Percentiles rank a stretch among this genome's conserved stretches.
phyloP scores from a whole-genome alignment of 2,113 vertebrate genomes.

The Zingel zingel region DNA sequence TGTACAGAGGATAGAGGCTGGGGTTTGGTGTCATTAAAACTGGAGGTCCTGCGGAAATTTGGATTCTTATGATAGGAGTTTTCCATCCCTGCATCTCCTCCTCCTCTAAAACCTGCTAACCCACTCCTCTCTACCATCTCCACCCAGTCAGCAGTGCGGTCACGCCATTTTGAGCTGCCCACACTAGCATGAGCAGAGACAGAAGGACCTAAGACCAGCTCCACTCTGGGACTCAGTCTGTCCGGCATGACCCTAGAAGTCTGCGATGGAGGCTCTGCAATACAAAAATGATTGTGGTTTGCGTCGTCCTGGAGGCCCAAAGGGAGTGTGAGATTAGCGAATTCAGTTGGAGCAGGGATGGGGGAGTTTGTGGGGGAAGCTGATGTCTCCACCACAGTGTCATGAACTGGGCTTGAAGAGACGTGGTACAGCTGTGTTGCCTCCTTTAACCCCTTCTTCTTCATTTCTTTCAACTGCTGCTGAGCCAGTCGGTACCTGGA shows the following conservation, averaged over 20 bases:
- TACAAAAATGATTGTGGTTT: slow-evolving; percentile 81
- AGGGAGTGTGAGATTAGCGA: slow-evolving; percentile 56
- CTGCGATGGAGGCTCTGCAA: slow-evolving; percentile 81
- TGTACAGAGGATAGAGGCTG: slow-evolving; percentile 77
- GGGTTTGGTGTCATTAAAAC: slow-evolving; percentile 91
- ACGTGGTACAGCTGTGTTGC: slow-evolving; percentile 95
- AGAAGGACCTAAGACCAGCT: slow-evolving; percentile 73
- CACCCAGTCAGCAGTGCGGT: slow-evolving; percentile 87
- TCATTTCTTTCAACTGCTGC: slow-evolving; percentile 98
- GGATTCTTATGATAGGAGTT: slow-evolving; percentile 79
- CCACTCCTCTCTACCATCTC: slow-evolving; percentile 85
- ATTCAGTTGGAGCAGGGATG: slow-evolving; percentile 67
- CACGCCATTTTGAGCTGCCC: slow-evolving; percentile 78
- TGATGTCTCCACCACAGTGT: slow-evolving; percentile 87
- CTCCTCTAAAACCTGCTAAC: slow-evolving; percentile 53
- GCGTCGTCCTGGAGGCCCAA: slow-evolving; percentile 83
- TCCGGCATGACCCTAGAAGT: slow-evolving; percentile 69
- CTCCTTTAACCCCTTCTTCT: slow-evolving; percentile 93
- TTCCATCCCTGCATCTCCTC: slow-evolving; percentile 22
- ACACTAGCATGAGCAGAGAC: slow-evolving; percentile 70
- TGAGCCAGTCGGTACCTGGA: slow-evolving; percentile 92
- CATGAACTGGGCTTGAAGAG: slow-evolving; percentile 92
- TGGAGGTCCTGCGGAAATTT: slow-evolving; percentile 92
- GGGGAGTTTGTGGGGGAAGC: slow-evolving; percentile 77
- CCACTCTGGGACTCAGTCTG: slow-evolving; percentile 81